Evolutionary conservation across 2,113 vertebrate species (phyloP).

Genomic region (Rutilus rutilus): DNA sequence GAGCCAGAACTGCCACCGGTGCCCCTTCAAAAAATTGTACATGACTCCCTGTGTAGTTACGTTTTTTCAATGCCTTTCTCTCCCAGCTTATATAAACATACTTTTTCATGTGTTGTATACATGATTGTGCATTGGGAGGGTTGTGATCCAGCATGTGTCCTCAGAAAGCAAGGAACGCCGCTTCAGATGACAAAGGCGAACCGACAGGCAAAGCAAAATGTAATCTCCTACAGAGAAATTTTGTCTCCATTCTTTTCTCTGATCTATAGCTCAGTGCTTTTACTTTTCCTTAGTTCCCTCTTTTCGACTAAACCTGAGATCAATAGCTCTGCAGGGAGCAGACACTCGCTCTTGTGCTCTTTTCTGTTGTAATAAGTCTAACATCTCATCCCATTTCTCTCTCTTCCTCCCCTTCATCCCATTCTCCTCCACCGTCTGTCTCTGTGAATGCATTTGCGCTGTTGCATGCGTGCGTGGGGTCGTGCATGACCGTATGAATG

Average conservation of each 20-base stretch:
- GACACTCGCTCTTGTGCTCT: slow-evolving; percentile 24
- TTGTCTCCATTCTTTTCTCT: slow-evolving; percentile 58
- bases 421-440: slow-evolving; percentile 59
- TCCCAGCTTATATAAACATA: not conserved
- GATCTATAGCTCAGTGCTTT: slow-evolving; percentile 63
- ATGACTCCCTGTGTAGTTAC: not conserved
- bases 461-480: slow-evolving; percentile 16
- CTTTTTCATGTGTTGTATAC: not conserved
- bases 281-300: slow-evolving; percentile 51
- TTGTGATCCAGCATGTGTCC: slow-evolving; percentile 51
- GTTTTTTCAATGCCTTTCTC: slow-evolving; percentile 5
- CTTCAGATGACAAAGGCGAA: slow-evolving; percentile 55
- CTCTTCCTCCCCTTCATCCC: slow-evolving; percentile 61
- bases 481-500: slow-evolving; percentile 39
- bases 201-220: slow-evolving; percentile 53
- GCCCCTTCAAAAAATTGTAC: not conserved
- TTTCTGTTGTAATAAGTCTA: slow-evolving; percentile 72
- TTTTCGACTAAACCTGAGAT: slow-evolving; percentile 67
- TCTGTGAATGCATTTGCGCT: not conserved
- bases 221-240: slow-evolving; percentile 63
- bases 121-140: slow-evolving; percentile 18
- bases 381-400: slow-evolving; percentile 67
- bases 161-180: slow-evolving; percentile 59
- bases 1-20: not conserved
- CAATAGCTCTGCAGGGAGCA: slow-evolving; percentile 68